Evolutionary conservation across 2,113 vertebrate species (phyloP).

Genomic region (Engraulis encrasicolus): DNA sequence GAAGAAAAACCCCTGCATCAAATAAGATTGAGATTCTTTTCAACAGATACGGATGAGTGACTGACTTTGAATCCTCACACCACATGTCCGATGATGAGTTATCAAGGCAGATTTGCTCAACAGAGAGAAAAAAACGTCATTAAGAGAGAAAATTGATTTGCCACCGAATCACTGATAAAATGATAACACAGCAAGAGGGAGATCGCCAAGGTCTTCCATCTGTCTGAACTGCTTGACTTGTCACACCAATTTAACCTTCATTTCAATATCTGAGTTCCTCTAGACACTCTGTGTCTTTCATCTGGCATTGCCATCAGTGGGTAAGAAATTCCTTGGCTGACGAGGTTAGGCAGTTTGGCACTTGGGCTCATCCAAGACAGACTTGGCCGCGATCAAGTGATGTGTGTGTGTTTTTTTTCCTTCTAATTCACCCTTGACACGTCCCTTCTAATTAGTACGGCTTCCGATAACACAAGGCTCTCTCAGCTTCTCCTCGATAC

Average conservation of each 20-base stretch:
- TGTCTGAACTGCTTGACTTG: constrained; percentile 15
- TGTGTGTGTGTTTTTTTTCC: constrained; percentile 1
- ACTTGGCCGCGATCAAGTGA: neutral
- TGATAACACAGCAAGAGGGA: constrained; percentile 32
- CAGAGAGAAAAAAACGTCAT: neutral
- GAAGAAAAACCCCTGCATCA: neutral
- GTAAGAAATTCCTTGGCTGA: neutral
- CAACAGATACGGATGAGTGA: neutral
- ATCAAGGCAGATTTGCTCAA: neutral
- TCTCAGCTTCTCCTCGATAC: neutral
- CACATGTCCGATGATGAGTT: neutral
- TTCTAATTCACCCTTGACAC: neutral
- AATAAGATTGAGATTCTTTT: neutral
- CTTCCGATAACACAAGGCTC: neutral
- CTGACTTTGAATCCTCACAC: neutral
- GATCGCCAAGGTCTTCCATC: constrained; percentile 1
- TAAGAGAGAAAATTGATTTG: constrained; percentile 18
- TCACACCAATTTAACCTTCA: constrained; percentile 18
- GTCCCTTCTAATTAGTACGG: neutral
- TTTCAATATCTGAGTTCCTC: constrained; percentile 14
- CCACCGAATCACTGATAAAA: constrained; percentile 41
- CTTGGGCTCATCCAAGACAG: neutral
- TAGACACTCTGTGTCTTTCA: neutral
- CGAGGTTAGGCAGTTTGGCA: neutral
- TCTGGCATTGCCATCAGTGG: neutral